Evolutionary conservation across 2,797 vertebrate species (phyloP).

Genomic region (Gymnodraco acuticeps): DNA sequence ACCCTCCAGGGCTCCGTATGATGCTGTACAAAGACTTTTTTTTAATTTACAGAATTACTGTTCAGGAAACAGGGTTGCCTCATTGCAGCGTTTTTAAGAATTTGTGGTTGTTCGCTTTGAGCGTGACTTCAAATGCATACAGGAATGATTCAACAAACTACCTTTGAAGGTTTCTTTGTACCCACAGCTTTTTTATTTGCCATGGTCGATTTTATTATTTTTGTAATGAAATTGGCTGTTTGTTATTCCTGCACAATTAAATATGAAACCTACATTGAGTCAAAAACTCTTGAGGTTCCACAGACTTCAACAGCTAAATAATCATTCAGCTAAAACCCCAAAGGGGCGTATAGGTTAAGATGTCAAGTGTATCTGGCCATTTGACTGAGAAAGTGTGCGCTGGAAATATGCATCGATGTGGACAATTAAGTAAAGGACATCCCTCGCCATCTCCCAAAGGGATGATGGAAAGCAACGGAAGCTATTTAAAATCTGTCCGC

Average conservation of each 20-base stretch:
- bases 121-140: neutral
- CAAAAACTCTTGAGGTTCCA: neutral
- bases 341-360: constrained; percentile 28
- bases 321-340: constrained; percentile 43
- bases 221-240: neutral
- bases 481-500: constrained; percentile 1
- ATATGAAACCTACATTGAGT: neutral
- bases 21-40: neutral
- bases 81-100: neutral
- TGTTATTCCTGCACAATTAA: neutral
- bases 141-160: neutral
- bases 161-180: constrained; percentile 5
- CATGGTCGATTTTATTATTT: neutral
- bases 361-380: constrained; percentile 45
- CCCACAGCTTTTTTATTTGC: neutral
- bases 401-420: constrained; percentile 43
- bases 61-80: neutral
- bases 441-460: constrained; percentile 23
- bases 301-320: constrained; percentile 5
- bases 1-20: no score
- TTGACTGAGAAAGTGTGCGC: constrained; percentile 44
- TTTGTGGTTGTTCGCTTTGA: neutral
- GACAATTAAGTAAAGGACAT: constrained; percentile 43
- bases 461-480: constrained; percentile 27
- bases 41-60: constrained; percentile 4